phyloP scores from a whole-genome alignment of 2,888 invertebrate species.

The Eupithecia centaureata region DNA sequence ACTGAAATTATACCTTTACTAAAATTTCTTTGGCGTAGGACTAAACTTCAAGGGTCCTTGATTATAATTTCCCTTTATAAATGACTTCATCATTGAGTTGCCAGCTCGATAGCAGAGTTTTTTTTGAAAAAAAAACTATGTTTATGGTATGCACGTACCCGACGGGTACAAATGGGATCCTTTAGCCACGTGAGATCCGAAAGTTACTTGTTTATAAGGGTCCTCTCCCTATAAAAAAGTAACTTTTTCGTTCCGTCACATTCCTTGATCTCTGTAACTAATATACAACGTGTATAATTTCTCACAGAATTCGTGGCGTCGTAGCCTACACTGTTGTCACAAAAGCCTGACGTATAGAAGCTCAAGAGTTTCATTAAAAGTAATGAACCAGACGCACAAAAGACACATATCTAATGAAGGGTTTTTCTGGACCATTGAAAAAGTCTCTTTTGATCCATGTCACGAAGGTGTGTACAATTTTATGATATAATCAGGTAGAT shows the following conservation, averaged over 20 bases:
- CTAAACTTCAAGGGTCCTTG: neutral
- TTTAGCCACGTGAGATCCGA: no score
- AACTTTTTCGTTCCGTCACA: neutral
- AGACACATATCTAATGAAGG: slow-evolving; percentile 22
- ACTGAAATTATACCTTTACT: neutral
- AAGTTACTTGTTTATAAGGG: no score
- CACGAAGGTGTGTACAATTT: neutral
- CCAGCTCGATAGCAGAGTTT: neutral
- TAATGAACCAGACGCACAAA: slow-evolving; percentile 22
- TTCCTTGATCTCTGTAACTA: neutral
- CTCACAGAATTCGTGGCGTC: neutral
- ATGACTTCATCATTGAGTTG: neutral
- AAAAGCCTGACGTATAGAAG: neutral
- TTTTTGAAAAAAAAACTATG: no score
- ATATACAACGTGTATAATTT: neutral
- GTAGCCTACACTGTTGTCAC: neutral
- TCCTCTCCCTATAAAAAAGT: no score
- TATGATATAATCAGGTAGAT: neutral
- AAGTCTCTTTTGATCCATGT: slow-evolving; percentile 7
- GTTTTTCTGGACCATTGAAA: neutral
- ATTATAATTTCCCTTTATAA: neutral
- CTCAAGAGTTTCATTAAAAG: slow-evolving; percentile 24
- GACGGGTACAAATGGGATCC: no score
- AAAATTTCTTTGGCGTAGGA: neutral
- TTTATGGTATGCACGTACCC: no score